Evolutionary conservation across 2,113 vertebrate species (phyloP), one percentile per base, ranked within the genome.

Genomic region (Anarhynchus alexandrinus): DNA sequence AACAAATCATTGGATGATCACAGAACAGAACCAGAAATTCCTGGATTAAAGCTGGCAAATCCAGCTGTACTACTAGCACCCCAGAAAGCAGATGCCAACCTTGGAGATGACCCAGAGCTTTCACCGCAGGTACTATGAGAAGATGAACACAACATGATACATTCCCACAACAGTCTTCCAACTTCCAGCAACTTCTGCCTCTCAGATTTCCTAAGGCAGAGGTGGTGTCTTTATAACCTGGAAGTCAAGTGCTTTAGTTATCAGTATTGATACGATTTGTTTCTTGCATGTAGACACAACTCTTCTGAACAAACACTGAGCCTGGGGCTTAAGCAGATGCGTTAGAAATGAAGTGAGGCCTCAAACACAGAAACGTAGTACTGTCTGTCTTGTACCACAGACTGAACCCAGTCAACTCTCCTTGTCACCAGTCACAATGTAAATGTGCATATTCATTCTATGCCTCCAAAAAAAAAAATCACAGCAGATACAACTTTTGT

Each of bases 61-160:
- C 98, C 98, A 15, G 99, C 93, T 3, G 98, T 98, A 71, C n/a
- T 98, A 4, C 98, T 98, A 6, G 98, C 98, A 62, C 98, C 98
- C 22, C 94, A 86, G 92, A 97, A 98, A 93, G 96, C 97, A 82
- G 92, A 71, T 40, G 70, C 32, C 40, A 57, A 22, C 16, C 95
- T 17, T 23, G 89, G 91, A 57, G 80, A 92, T 29, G 69, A 94
- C 66, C 96, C 94, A 22, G 97, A 98, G 40, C 66, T 91, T 26
- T 93, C 94, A 6, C 96, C 97, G 4, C 98, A 99, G 98, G 99
- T 99, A 97, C 70, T 51, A 30, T 6, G 42, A 73, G 88, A 72
- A 87, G n/a, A 43, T 10, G 14, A 83, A 23, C 15, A 73, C 32
- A 38, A 73, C 62, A 32, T 52, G 4, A 51, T 21, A 10, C 15